phyloP scores from a whole-genome alignment of 2,797 vertebrate genomes.

The Austrolebias charrua region DNA sequence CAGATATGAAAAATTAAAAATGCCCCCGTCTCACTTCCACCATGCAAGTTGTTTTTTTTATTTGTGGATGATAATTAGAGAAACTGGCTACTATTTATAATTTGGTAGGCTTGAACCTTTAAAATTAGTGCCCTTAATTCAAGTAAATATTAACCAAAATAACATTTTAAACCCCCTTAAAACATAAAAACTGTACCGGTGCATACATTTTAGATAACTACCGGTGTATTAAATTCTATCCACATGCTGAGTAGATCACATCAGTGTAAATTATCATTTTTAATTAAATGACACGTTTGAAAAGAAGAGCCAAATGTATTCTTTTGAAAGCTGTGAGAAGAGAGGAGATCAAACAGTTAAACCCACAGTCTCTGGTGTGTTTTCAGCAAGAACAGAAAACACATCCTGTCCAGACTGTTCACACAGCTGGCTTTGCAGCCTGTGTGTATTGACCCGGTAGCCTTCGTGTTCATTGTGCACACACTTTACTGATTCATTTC shows the following conservation, averaged over 20 bases:
- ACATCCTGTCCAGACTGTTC: constrained; percentile 29
- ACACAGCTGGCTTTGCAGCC: constrained; percentile 34
- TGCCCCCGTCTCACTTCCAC: not conserved
- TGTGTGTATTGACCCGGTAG: constrained; percentile 47
- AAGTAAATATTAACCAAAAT: not conserved
- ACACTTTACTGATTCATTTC: constrained; percentile 54
- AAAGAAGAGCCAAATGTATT: constrained; percentile 18
- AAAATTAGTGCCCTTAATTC: not conserved
- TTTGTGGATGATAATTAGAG: not conserved
- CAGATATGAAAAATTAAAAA: constrained; percentile 8
- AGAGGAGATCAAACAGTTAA: constrained; percentile 42
- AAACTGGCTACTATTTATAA: constrained; percentile 5
- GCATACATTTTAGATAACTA: too few species aligned
- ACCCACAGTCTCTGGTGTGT: constrained; percentile 29
- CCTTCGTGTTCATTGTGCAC: constrained; percentile 55
- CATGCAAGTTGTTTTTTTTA: not conserved
- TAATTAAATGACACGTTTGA: constrained; percentile 22
- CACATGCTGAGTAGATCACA: too few species aligned
- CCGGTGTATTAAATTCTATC: too few species aligned
- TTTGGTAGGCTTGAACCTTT: not conserved
- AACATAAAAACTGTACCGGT: not conserved
- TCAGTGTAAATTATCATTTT: not conserved
- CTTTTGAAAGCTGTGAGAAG: constrained; percentile 29
- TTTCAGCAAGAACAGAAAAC: constrained; percentile 39
- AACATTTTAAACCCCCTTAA: not conserved